Base-by-base conservation (phyloP, 2,113 vertebrate species). In the Taxidea taxus region DNA sequence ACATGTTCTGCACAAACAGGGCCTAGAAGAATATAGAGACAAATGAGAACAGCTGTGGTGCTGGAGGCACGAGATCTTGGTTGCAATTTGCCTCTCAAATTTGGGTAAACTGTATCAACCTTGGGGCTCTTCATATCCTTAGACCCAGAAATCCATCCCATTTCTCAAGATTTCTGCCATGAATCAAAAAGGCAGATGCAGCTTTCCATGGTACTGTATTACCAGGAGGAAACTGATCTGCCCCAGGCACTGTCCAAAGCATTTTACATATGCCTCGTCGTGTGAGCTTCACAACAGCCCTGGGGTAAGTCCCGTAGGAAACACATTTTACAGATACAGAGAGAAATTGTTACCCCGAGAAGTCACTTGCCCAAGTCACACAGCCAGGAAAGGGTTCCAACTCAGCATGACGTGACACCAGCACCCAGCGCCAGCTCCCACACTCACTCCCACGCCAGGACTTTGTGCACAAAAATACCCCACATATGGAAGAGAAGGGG, bases 1-100 rank as follows among this genome's bases (percentile, higher is more conserved):
- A 81, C 89, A 58, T 37, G 56, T 84, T 90, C 80, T 9, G 29
- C 0, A 2, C 66, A 84, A 93, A 80, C 42, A 75, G 31, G 44
- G 51, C 81, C 94, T 72, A 85, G 44, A 84, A 92, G 87, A 92
- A 87, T 39, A 81, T 0, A 72, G 42, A 96, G 87, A 72, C 85
- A 42, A 74, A 82, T 54, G 81, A 58, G 62, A 87, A 70, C 95
- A 95, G 91, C 97, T 88, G 91, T 31, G 75, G 31, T 6, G 47
- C 84, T 47, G 23, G 66, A 66, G 47, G 72, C 86, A 58, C 0
- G 9, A 1, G 37, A 6, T 58, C 74, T 62, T 81, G 60, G 68
- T 81, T 42, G 75, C 72, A 37, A 54, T 84, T 81, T 92, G 90
- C 70, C 94, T 90, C 91, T 85, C 92, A 16, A 2, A 2, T 62